phyloP scores from a whole-genome alignment of 1,140 invertebrate genomes.

The Epicauta chinensis region DNA sequence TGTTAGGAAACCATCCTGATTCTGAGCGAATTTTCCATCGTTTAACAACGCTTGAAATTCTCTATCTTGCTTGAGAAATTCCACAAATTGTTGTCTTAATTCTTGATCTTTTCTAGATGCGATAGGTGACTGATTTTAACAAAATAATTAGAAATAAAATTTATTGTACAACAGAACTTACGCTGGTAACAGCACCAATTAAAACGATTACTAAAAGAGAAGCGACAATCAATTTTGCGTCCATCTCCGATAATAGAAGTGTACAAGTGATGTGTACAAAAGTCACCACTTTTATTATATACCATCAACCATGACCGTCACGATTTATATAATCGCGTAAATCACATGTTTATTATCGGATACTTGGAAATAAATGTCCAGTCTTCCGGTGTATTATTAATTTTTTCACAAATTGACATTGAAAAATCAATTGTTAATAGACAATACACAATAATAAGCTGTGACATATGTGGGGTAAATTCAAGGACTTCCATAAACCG shows the following conservation, averaged over 20 bases:
- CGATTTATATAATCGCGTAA: slow-evolving; percentile 27
- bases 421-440: slow-evolving; percentile 4
- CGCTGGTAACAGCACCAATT: too few species aligned
- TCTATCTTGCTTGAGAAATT: slow-evolving; percentile 35
- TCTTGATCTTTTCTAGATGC: slow-evolving; percentile 16
- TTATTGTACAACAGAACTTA: too few species aligned
- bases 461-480: too few species aligned
- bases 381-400: slow-evolving; percentile 25
- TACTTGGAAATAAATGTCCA: slow-evolving; percentile 20
- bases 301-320: slow-evolving; percentile 26
- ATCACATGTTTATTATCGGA: slow-evolving; percentile 22
- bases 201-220: too few species aligned
- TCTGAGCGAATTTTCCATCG: slow-evolving; percentile 6
- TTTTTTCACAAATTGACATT: slow-evolving; percentile 21
- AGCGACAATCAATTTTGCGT: too few species aligned
- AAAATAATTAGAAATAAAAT: background rate
- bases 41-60: slow-evolving; percentile 26
- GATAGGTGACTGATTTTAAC: slow-evolving; percentile 14
- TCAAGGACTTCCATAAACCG: too few species aligned
- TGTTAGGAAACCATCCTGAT: background rate
- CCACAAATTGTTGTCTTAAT: slow-evolving; percentile 27
- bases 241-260: too few species aligned
- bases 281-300: too few species aligned
- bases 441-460: too few species aligned
- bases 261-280: too few species aligned